Evolutionary conservation across 1,140 invertebrate species (phyloP).

Genomic region (Coenobita brevimanus): DNA sequence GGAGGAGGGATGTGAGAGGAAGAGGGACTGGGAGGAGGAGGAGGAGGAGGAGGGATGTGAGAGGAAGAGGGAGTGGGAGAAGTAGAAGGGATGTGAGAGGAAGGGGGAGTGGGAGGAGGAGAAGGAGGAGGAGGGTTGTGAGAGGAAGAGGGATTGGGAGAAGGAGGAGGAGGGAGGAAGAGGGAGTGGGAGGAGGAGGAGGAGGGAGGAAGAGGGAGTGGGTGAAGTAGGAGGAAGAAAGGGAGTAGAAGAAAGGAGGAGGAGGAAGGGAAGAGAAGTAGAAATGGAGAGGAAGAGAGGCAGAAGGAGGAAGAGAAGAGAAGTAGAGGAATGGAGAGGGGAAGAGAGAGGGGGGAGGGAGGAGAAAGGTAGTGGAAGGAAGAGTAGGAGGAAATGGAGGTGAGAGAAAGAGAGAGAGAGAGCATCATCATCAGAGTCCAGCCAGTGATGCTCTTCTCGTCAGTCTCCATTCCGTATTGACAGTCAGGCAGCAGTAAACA

Average conservation of each 20-base stretch:
- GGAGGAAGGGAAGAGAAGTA: no score
- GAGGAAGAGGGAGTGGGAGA: background rate
- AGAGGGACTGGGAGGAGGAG: background rate
- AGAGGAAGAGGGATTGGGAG: constrained; percentile 22
- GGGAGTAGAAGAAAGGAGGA: background rate
- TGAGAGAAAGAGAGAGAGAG: no score
- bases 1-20: background rate
- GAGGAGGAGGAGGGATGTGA: background rate
- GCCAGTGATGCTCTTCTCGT: no score
- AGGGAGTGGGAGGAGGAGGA: background rate
- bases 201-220: background rate
- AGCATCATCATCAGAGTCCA: no score
- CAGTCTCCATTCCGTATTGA: no score
- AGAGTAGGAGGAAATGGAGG: no score
- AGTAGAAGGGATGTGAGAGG: background rate
- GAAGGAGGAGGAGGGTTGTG: background rate
- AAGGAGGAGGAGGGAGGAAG: background rate
- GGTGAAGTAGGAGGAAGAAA: background rate
- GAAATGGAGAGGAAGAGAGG: no score
- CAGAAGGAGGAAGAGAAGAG: no score
- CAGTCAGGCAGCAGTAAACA: no score
- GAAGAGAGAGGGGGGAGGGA: no score
- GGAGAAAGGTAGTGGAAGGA: no score
- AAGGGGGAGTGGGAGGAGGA: constrained; percentile 3
- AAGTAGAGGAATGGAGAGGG: no score